Evolutionary conservation across 1,140 invertebrate genomes (phyloP).

Genomic region (Prorops nasuta): DNA sequence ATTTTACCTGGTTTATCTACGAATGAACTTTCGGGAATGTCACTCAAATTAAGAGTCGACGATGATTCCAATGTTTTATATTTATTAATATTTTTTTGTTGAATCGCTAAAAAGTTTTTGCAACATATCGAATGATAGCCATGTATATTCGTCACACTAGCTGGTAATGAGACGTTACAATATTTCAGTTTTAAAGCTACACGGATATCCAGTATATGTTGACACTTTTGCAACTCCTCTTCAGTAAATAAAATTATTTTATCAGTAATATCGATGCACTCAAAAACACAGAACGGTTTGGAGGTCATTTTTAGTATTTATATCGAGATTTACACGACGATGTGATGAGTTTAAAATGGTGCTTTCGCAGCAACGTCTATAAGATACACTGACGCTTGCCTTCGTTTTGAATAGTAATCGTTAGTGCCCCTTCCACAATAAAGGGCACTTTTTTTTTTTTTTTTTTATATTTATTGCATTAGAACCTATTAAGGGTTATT

Average conservation of each 20-base stretch:
- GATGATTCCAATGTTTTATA: constrained; percentile 1
- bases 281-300: too few species aligned
- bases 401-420: too few species aligned
- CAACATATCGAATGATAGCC: constrained; percentile 13
- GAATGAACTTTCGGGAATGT: constrained; percentile 11
- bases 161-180: constrained; percentile 3
- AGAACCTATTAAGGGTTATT: too few species aligned
- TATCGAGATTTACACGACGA: too few species aligned
- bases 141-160: constrained; percentile 3
- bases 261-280: constrained; percentile 26
- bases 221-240: constrained; percentile 7
- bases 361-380: too few species aligned
- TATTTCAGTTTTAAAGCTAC: constrained; percentile 3
- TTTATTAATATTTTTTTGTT: constrained; percentile 7
- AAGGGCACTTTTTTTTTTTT: too few species aligned
- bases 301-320: too few species aligned
- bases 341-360: too few species aligned
- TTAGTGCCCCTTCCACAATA: too few species aligned
- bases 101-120: constrained; percentile 6
- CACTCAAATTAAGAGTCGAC: too few species aligned
- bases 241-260: constrained; percentile 21
- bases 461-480: too few species aligned
- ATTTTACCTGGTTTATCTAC: not conserved
- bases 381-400: too few species aligned
- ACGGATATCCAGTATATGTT: not conserved